Evolutionary conservation across 2,113 vertebrate species (phyloP).

Genomic region (Sialia sialis): DNA sequence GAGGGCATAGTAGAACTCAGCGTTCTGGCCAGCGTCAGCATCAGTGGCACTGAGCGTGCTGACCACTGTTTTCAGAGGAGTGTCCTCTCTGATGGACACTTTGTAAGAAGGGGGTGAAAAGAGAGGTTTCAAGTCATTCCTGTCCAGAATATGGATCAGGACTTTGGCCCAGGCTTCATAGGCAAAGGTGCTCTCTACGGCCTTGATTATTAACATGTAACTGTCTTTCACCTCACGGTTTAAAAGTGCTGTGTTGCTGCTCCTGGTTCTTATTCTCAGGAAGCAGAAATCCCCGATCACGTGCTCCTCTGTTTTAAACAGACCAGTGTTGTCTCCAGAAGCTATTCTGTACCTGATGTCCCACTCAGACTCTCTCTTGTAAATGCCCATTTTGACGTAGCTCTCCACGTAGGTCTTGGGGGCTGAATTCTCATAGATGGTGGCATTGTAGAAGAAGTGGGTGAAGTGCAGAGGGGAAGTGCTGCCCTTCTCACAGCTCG

Average conservation of each 20-base stretch:
- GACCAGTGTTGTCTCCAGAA: conserved; percentile 78
- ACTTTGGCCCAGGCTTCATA: conserved; percentile 83
- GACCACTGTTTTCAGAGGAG: conserved; percentile 78
- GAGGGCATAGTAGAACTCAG: conserved; percentile 88
- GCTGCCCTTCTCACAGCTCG: conserved; percentile 64
- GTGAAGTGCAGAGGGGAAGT: conserved; percentile 83
- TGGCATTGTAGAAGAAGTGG: conserved; percentile 87
- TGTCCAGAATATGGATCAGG: conserved; percentile 86
- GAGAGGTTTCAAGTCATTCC: conserved; percentile 93
- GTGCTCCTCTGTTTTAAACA: conserved; percentile 86
- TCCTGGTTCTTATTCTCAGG: conserved; percentile 87
- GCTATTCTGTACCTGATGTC: conserved; percentile 82
- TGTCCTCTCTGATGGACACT: conserved; percentile 82
- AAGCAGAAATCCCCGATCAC: conserved; percentile 91
- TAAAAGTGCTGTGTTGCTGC: conserved; percentile 82
- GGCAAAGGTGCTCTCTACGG: conserved; percentile 77
- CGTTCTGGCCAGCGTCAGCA: conserved; percentile 88
- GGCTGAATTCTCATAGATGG: conserved; percentile 91
- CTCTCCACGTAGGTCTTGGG: conserved; percentile 89
- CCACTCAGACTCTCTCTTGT: conserved; percentile 75
- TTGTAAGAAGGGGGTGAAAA: conserved; percentile 93
- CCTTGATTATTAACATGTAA: conserved; percentile 87
- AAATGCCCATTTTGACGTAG: conserved; percentile 85
- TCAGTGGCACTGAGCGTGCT: conserved; percentile 89
- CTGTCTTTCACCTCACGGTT: conserved; percentile 90